Conservation (phyloP, 2,113 vertebrate species). For the Ranitomeya imitator region DNA sequence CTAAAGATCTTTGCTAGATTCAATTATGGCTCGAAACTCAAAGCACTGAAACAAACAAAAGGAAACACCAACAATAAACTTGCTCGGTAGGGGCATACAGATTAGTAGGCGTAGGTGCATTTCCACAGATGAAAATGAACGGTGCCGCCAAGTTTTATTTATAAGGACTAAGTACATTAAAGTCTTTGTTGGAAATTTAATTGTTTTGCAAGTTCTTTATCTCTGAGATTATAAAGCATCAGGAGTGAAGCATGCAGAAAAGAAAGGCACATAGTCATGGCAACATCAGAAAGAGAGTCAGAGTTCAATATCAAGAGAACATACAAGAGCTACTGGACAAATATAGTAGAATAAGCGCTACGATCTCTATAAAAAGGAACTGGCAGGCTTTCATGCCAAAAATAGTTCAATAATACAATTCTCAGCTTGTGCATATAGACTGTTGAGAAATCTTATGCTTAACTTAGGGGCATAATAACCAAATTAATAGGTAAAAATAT, state of each 20-base stretch:
- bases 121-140: not conserved
- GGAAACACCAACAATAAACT: conserved; percentile 2
- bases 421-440: no score
- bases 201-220: not conserved
- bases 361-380: not conserved
- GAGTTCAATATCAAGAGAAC: not conserved
- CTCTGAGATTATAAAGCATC: not conserved
- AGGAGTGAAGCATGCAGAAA: not conserved
- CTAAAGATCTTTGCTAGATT: not conserved
- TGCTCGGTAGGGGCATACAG: not conserved
- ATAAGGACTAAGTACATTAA: not conserved
- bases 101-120: not conserved
- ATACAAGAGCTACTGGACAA: not conserved
- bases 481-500: not conserved
- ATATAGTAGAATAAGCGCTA: not conserved
- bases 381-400: not conserved
- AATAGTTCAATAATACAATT: no score
- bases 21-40: not conserved
- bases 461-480: no score
- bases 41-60: not conserved
- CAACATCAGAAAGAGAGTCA: not conserved
- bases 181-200: not conserved
- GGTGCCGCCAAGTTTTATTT: not conserved
- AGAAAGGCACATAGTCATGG: not conserved
- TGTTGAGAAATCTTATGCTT: no score